Base-by-base conservation (phyloP, 2,113 vertebrate species). In the Aptenodytes patagonicus region DNA sequence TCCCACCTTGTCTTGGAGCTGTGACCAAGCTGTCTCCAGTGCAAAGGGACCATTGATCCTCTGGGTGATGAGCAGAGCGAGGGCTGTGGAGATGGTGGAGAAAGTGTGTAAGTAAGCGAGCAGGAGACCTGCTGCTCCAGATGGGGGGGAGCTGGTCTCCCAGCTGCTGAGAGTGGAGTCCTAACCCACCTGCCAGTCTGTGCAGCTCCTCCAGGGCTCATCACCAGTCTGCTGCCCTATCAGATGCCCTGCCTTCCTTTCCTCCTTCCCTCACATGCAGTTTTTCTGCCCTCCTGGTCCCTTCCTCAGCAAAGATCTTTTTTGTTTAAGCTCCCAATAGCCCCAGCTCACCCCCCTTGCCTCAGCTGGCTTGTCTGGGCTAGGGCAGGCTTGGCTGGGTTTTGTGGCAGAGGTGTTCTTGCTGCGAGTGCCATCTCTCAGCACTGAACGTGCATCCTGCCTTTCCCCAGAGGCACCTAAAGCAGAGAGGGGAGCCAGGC, bases 41-140 rank as follows among this genome's bases (percentile, higher is more conserved):
- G 62, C 86, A 78, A 92, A 88, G 73, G 97, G 91, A 68, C 96
- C 96, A 75, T 72, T 97, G 86, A 90, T 93, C 71, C 68, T 90
- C 87, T 92, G 91, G 93, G 94, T 96, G 94, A 95, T 97, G 93
- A 95, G 95, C 91, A 89, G 77, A 87, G 71, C 11, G 83, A 94
- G 96, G 89, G 96, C 93, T 96, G 93, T 90, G 91, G 85, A 96
- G 93, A 85, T 89, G 93, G 90, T 90, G 91, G 60, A 87, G 77
- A n/a, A 91, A 61, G 90, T 28, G 65, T 81, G 89, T 78, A 85
- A 70, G 70, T 64, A 75, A 92, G 79, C 2, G 13, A 86, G 80
- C 72, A 69, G 61, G 82, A 93, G 78, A 76, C 76, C 44, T 86
- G n/a, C 83, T 92, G 91, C 93, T 93, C 62, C 5, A 3, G 24